Evolutionary conservation across 2,888 invertebrate species (phyloP), one percentile per base, ranked within the genome.

Genomic region (Scaptomyza reducta): DNA sequence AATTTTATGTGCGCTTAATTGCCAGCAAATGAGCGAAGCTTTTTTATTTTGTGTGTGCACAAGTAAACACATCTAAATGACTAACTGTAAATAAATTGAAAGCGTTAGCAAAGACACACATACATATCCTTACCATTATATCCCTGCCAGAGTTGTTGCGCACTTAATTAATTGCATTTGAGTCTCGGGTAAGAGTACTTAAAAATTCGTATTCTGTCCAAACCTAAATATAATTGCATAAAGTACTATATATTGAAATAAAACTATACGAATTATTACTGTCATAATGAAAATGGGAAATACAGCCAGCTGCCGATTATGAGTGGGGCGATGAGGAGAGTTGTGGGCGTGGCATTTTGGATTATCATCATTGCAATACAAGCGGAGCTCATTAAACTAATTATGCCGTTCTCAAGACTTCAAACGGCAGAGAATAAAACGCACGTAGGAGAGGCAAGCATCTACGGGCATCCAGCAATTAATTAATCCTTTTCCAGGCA

Each of bases 401-500:
- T 86, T 86, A 86, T 81, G 77, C 74, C 67, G 54, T 76, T 64
- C 77, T 68, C 73, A 64, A 75, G 35, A 81, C 84, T 70, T 87
- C 84, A 84, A 84, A 40, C 84, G 81, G 50, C 65, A 33, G 65
- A 38, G 7, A 25, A 56, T 29, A 62, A 59, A 27, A 25, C 16
- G 40, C 16, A 40, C n/a, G 10, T 0, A 6, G 9, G 13, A 13
- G 35, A 10, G 29, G 22, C 27, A n/a, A 9, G 53, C 73, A 75
- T 77, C 75, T 84, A 82, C 81, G 77, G 85, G 69, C 77, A 87
- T 64, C 74, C 74, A 79, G 64, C 87, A 76, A 88, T 90, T 89
- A 90, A 89, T 90, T 90, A 89, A 89, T 89, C 88, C 90, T 86
- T 83, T 89, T 79, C 79, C 79, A 79, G 70, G 60, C 77, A 80